These are phyloP conservation scores for Pteronura brasiliensis DNA, from an alignment of 2,113 vertebrate genomes.

Conservation along the genomic window DNA sequence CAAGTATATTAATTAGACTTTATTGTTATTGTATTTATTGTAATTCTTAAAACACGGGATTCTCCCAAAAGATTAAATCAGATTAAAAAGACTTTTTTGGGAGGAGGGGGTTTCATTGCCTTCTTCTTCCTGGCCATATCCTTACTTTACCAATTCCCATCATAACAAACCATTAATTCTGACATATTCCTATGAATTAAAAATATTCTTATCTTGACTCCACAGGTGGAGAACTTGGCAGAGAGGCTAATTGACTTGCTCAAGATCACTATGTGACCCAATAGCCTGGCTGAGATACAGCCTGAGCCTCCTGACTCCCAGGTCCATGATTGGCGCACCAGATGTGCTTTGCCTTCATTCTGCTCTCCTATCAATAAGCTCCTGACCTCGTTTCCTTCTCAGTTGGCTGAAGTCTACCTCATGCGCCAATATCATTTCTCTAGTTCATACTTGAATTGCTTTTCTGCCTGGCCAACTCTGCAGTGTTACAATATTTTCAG, in stretches of 20 bases:
- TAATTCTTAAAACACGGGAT: neutral
- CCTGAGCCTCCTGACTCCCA: neutral
- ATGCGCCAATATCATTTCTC: neutral
- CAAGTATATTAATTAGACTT: neutral
- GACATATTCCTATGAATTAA: conserved; percentile 4
- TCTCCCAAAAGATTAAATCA: neutral
- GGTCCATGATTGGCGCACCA: neutral
- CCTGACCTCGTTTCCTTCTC: conserved; percentile 21
- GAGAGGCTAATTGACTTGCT: conserved; percentile 36
- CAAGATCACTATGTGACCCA: conserved; percentile 13
- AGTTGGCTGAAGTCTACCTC: neutral
- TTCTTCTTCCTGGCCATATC: neutral
- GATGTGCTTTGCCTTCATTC: neutral
- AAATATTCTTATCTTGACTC: conserved; percentile 36
- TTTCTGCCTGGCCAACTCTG: conserved; percentile 30
- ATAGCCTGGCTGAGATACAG: neutral
- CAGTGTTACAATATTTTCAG: neutral
- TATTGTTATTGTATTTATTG: neutral
- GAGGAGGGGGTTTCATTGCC: neutral
- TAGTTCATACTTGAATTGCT: conserved; percentile 11
- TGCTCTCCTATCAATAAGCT: neutral
- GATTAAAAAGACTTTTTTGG: neutral
- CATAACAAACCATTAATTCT: neutral
- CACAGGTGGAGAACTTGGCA: conserved; percentile 2
- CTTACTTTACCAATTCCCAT: neutral